Evolutionary conservation across 2,113 vertebrate genomes (phyloP).

Genomic region (Cromileptes altivelis): DNA sequence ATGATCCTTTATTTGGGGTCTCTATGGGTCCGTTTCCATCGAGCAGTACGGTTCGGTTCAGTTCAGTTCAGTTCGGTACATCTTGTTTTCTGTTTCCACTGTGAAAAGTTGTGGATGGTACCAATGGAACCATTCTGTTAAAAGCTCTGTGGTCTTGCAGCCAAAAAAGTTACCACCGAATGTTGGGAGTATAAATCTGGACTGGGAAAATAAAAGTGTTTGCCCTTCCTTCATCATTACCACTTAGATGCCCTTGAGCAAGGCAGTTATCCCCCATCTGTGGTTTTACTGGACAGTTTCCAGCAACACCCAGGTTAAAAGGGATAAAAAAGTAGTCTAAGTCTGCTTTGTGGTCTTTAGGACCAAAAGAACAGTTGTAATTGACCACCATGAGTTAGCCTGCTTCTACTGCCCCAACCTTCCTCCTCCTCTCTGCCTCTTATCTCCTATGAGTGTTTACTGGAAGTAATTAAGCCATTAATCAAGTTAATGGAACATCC

Average conservation of each 20-base stretch:
- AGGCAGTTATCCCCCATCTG: not conserved
- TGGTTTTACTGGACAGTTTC: not conserved
- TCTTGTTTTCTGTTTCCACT: too few relatives aligned
- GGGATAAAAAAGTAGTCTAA: too few relatives aligned
- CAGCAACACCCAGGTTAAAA: not conserved
- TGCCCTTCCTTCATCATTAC: not conserved
- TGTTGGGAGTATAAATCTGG: too few relatives aligned
- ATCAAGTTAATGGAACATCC: slow-evolving; percentile 81
- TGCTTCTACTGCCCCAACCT: slow-evolving; percentile 28
- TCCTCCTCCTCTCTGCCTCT: slow-evolving; percentile 40
- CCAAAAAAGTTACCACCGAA: not conserved
- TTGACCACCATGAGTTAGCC: slow-evolving; percentile 32
- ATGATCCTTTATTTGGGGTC: not conserved
- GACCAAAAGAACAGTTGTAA: slow-evolving; percentile 29
- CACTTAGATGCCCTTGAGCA: not conserved
- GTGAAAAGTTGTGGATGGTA: too few relatives aligned
- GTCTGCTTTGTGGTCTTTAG: not conserved
- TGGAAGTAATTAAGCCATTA: slow-evolving; percentile 76
- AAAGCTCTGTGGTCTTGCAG: not conserved
- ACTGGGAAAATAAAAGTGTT: not conserved
- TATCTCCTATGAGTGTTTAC: slow-evolving; percentile 76
- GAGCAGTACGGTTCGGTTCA: too few relatives aligned
- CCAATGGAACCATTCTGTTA: too few relatives aligned
- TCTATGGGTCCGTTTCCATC: not conserved
- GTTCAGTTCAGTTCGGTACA: too few relatives aligned